Evolutionary conservation across 2,888 invertebrate genomes (phyloP), one percentile per base, ranked within the genome.

Genomic region (Harpagoxenus sublaevis): DNA sequence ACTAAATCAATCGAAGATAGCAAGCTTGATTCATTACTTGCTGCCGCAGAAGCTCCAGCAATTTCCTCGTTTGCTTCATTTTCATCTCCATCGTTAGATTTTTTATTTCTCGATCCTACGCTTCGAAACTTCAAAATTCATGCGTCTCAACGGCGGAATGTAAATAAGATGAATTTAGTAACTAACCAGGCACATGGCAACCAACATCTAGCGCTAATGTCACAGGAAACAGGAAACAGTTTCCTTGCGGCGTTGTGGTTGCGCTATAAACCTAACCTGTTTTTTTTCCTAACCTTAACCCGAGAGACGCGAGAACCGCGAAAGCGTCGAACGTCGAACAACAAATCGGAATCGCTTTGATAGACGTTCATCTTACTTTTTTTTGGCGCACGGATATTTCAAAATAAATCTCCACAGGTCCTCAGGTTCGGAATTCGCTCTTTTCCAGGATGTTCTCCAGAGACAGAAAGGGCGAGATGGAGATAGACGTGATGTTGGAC

Each of bases 401-500:
- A 12, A 70, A 60, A 48, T 48, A 78, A 57, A 78, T 42, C 23
- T 57, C 9, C 31, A 23, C 35, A 79, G 23, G 6, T 78, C 48
- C 3, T 3, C 35, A 35, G 6, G 3, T 4, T 55, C 15, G 4
- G 53, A 9, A 5, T 4, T n/a, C 9, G 9, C 18, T 9, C 9
- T 12, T 6, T 15, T 8, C 9, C n/a, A 23, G 62, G 18, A 81
- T 81, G 79, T 39, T 81, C 71, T 51, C 63, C 53, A 73, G 71
- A 28, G 10, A 15, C 35, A 66, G 74, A n/a, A 89, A 85, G 71
- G 57, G 57, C 31, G 93, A 94, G 83, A 92, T 88, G 42, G 86
- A 92, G 81, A 93, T 95, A 73, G 75, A 90, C 9, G 94, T 95
- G 4, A 84, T 91, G 28, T 83, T 95, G 63, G 94, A 95, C 31